These are phyloP conservation scores for Mesaphorura yosii DNA, from an alignment of 1,140 invertebrate species.

Conservation along the genomic window DNA sequence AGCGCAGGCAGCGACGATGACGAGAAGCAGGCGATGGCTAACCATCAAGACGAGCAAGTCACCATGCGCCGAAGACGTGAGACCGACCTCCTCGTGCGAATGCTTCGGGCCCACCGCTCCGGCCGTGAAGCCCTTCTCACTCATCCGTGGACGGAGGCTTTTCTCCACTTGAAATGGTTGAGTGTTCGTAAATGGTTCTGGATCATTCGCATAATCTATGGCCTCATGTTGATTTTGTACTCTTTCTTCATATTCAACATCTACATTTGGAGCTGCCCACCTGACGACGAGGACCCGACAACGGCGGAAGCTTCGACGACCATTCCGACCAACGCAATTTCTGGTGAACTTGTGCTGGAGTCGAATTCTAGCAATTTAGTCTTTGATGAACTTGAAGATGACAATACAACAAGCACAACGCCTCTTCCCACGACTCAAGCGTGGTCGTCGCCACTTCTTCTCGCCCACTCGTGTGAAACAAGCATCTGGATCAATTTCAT, in stretches of 20 bases:
- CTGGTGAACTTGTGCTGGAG: no score
- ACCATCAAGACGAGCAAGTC: no score
- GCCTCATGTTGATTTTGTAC: conserved; percentile 10
- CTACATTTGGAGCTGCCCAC: conserved; percentile 7
- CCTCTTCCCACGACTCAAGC: neutral
- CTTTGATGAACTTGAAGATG: neutral
- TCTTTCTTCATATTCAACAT: conserved; percentile 17
- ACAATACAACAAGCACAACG: neutral
- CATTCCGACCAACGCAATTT: no score
- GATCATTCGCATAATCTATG: conserved; percentile 5
- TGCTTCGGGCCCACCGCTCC: conserved; percentile 11
- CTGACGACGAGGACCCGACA: neutral
- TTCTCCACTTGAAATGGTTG: conserved; percentile 20
- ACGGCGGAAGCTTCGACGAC: no score
- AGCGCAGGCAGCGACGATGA: no score
- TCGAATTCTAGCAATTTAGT: neutral
- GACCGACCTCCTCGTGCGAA: conserved; percentile 9
- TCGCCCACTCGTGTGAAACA: neutral
- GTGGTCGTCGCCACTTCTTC: no score
- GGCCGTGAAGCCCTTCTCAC: conserved; percentile 13
- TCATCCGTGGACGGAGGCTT: conserved; percentile 21
- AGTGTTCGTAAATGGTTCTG: conserved; percentile 13
- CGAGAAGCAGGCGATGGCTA: no score
- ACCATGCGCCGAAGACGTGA: conserved; percentile 2
- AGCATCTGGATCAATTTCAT: no score